Evolutionary conservation across 2,888 invertebrate species (phyloP).

Genomic region (Drosophila anomalata): DNA sequence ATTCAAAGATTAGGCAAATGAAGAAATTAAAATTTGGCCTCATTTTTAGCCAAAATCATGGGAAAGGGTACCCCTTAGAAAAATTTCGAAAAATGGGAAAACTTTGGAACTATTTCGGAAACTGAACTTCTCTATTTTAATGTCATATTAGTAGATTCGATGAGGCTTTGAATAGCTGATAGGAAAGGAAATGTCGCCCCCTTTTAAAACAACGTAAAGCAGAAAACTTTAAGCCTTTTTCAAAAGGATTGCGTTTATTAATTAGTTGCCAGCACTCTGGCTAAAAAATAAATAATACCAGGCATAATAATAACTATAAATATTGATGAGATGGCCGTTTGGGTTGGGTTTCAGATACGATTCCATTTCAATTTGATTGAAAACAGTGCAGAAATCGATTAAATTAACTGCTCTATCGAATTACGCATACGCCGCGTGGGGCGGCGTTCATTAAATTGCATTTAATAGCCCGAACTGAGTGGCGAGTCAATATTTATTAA

Average conservation of each 20-base stretch:
- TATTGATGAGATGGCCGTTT: constrained; percentile 48
- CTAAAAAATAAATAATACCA: constrained; percentile 38
- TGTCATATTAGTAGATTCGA: too few species aligned
- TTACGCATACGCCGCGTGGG: constrained; percentile 50
- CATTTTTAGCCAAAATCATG: too few species aligned
- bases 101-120: too few species aligned
- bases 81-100: too few species aligned
- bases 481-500: constrained; percentile 68
- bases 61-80: too few species aligned
- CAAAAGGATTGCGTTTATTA: constrained; percentile 42
- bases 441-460: constrained; percentile 54
- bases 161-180: too few species aligned
- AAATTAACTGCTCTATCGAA: constrained; percentile 58
- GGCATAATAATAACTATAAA: constrained; percentile 37
- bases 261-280: constrained; percentile 46
- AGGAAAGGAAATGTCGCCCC: too few species aligned
- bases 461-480: constrained; percentile 51
- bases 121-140: too few species aligned
- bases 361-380: constrained; percentile 48
- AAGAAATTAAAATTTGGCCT: too few species aligned
- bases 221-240: constrained; percentile 32
- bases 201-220: too few species aligned
- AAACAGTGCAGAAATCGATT: constrained; percentile 43
- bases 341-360: constrained; percentile 30
- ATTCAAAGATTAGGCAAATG: too few species aligned